phyloP scores from a whole-genome alignment of 2,797 vertebrate species.

The Gallirallus australis region DNA sequence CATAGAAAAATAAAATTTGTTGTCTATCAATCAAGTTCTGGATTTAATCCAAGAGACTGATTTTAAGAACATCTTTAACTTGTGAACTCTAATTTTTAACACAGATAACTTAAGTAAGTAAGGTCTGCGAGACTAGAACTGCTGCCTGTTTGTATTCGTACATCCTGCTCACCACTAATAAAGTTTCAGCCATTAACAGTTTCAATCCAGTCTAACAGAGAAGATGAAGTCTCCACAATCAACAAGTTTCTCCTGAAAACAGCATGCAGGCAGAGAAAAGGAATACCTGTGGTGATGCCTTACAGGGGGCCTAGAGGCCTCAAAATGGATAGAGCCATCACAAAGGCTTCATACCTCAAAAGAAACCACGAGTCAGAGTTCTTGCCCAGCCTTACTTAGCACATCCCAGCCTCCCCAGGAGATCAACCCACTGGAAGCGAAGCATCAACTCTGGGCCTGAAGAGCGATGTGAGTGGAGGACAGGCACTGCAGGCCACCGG shows the following conservation, averaged over 20 bases:
- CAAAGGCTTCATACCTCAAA: neutral
- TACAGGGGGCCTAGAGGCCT: neutral
- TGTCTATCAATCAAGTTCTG: neutral
- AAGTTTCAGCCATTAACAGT: neutral
- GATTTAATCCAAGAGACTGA: neutral
- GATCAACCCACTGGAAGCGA: fast-evolving
- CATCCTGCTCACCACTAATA: neutral
- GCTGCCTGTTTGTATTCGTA: neutral
- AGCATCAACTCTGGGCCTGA: neutral
- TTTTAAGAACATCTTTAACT: neutral
- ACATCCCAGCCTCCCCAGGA: fast-evolving
- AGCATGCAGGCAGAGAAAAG: neutral
- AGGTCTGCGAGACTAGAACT: neutral
- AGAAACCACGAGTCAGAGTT: fast-evolving
- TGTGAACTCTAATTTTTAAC: neutral
- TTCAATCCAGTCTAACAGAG: neutral
- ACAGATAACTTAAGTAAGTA: neutral
- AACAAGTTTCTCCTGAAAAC: neutral
- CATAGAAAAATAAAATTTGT: neutral
- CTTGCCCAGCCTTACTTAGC: too few species aligned
- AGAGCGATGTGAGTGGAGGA: fast-evolving
- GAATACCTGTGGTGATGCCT: neutral
- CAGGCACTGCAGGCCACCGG: fast-evolving
- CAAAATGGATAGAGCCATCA: neutral
- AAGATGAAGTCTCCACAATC: neutral